Evolutionary conservation across 2,888 invertebrate species (phyloP), one percentile per base, ranked within the genome.

Genomic region (Parascotia fuliginaria): DNA sequence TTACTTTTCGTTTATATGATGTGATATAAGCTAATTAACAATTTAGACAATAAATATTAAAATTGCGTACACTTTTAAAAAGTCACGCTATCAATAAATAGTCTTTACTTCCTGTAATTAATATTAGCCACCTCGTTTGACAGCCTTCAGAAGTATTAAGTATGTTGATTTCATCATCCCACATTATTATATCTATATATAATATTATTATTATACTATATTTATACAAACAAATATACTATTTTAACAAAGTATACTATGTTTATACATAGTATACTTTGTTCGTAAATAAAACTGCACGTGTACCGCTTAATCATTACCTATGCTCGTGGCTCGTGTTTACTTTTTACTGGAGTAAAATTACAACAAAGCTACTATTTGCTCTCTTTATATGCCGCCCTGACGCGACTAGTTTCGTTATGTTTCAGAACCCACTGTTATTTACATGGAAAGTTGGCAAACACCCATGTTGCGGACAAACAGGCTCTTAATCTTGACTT

Each of bases 391-490:
- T 46, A 55, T 44, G 37, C 39, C 27, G 27, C 53, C 45, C 59
- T 60, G 55, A 63, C 63, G 59, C 45, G 62, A 61, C 55, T 65
- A 66, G 59, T 73, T 74, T 39, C 42, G 46, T 29, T 55, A 47
- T 47, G 31, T 65, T 51, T 58, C 45, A 45, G 60, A 65, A 57
- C 55, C 61, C 45, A 54, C 49, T 55, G 38, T 59, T 63, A 74
- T 74, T 74, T 76, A 67, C 72, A 64, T 55, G 45, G 47, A 61
- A 74, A 71, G 70, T 73, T 73, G 65, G 65, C 65, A 63, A 63
- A 65, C 58, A 57, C 42, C 58, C 55, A 59, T 55, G 40, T 60
- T 58, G 55, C 48, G 57, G 53, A 55, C 59, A 56, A 47, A 50
- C 47, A 53, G 54, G 60, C 62, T 68, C 67, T 64, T 75, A 75